phyloP scores from a whole-genome alignment of 2,888 invertebrate species.

The Sialis fuliginosa region DNA sequence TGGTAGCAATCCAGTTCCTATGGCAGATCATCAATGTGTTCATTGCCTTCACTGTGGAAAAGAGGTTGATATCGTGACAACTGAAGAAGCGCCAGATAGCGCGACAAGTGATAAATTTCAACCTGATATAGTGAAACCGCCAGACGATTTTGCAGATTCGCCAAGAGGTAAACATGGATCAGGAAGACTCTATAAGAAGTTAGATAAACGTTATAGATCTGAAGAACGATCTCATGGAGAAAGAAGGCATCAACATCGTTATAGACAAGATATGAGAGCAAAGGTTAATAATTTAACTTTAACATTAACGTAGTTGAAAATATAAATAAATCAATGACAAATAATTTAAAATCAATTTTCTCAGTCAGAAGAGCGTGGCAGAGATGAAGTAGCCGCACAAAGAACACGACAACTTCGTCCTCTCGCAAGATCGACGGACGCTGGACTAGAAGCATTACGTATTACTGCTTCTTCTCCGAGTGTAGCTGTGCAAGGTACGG shows the following conservation, averaged over 20 bases:
- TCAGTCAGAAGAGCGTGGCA: conserved; percentile 56
- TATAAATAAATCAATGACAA: neutral
- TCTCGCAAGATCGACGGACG: conserved; percentile 53
- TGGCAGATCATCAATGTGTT: conserved; percentile 25
- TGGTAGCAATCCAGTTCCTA: conserved; percentile 30
- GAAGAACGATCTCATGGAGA: conserved; percentile 48
- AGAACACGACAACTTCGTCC: conserved; percentile 28
- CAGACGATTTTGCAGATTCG: conserved; percentile 77
- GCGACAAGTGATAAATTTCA: conserved; percentile 11
- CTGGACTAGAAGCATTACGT: conserved; percentile 45
- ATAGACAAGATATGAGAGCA: conserved; percentile 57
- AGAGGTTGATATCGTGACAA: conserved; percentile 35
- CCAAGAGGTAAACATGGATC: conserved; percentile 33
- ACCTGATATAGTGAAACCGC: conserved; percentile 66
- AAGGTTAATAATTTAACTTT: conserved; percentile 32
- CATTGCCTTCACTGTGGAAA: conserved; percentile 74
- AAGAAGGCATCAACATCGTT: conserved; percentile 41
- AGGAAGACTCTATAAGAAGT: conserved; percentile 56
- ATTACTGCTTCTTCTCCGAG: conserved; percentile 49
- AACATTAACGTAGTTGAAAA: too few species aligned
- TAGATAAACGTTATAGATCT: conserved; percentile 63
- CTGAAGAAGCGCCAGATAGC: conserved; percentile 19
- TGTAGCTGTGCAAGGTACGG: conserved; percentile 21
- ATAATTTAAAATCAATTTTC: conserved; percentile 6
- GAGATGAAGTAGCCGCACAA: conserved; percentile 34